phyloP scores from a whole-genome alignment of 2,888 invertebrate genomes.

The Bimastos eiseni region DNA sequence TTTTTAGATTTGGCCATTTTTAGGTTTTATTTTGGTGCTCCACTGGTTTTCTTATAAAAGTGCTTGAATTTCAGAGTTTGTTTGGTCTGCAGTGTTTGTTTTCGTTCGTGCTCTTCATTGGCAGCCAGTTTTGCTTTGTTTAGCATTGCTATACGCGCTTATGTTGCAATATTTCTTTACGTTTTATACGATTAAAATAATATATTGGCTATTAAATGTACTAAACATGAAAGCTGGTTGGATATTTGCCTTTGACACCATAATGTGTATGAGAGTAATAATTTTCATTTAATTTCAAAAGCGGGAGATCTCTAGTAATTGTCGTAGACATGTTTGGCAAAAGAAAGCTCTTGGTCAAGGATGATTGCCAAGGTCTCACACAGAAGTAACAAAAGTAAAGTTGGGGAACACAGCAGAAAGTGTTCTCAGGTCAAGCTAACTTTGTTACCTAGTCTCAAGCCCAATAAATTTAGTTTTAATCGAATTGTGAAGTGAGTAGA shows the following conservation, averaged over 20 bases:
- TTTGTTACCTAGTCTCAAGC: too few relatives aligned
- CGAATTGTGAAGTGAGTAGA: too few relatives aligned
- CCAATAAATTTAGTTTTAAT: too few relatives aligned
- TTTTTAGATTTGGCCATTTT: neutral
- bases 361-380: too few relatives aligned
- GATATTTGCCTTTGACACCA: neutral
- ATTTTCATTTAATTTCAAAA: too few relatives aligned
- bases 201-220: constrained; percentile 13
- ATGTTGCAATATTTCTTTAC: constrained; percentile 5
- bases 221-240: neutral
- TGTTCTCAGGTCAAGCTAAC: too few relatives aligned
- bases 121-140: constrained; percentile 13
- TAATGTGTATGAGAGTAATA: too few relatives aligned
- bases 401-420: too few relatives aligned
- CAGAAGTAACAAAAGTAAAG: too few relatives aligned
- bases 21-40: neutral
- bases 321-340: too few relatives aligned
- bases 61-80: constrained; percentile 1
- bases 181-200: neutral
- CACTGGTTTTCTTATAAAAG: neutral
- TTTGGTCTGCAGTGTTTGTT: constrained; percentile 9
- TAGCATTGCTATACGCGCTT: constrained; percentile 3
- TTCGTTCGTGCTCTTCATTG: constrained; percentile 13
- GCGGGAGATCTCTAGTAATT: too few relatives aligned
- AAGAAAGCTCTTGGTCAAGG: too few relatives aligned